Conservation (phyloP, 35 echinoderm and acorn worm genomes). For the Strongylocentrotus purpuratus region DNA sequence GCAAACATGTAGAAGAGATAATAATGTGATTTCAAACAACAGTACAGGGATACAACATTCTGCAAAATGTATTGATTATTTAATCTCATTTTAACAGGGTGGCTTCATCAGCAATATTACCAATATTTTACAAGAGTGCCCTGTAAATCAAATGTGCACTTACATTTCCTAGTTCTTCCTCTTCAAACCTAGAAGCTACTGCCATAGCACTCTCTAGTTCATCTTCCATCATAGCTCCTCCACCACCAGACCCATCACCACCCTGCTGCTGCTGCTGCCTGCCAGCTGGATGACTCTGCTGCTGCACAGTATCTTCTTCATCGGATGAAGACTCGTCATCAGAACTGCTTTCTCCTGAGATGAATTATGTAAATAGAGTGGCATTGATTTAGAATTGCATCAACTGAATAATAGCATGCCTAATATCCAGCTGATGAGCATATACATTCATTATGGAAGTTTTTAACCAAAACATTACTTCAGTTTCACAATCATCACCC, state of each 20-base stretch:
- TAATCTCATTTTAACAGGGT: neutral
- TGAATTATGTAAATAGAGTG: neutral
- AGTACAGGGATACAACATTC: no score
- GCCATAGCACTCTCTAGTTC: constrained; percentile 87
- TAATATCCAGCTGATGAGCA: no score
- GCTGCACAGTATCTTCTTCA: constrained; percentile 50
- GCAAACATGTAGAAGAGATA: no score
- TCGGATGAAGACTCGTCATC: constrained; percentile 52
- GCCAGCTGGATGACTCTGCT: constrained; percentile 49
- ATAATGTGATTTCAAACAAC: no score
- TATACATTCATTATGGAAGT: no score
- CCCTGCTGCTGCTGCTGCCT: constrained; percentile 47
- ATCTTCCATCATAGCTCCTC: constrained; percentile 57
- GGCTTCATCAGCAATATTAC: neutral
- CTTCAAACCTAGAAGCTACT: constrained; percentile 78
- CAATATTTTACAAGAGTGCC: neutral
- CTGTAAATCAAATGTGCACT: neutral
- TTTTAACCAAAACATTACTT: no score
- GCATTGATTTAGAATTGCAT: neutral
- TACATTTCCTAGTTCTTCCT: constrained; percentile 97
- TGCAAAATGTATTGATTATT: no score
- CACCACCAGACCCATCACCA: constrained; percentile 40
- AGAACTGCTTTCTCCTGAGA: constrained; percentile 41
- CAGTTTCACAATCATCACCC: no score
- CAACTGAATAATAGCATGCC: neutral